Conservation (phyloP, 1,140 invertebrate genomes). For the Arctopsyche grandis region DNA sequence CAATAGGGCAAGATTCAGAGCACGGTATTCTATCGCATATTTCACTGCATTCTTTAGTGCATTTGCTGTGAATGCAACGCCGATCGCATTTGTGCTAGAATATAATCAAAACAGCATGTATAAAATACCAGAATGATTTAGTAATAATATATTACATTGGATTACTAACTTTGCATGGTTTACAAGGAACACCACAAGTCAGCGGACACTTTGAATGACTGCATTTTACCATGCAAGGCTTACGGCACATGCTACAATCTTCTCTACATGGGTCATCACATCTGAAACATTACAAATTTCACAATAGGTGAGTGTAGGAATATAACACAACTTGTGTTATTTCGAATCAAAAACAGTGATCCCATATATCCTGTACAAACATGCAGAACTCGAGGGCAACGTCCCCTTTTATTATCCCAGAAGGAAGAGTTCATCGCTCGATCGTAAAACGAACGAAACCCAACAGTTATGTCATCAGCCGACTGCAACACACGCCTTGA, state of each 20-base stretch:
- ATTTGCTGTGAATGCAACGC: constrained; percentile 66
- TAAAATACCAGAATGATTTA: constrained; percentile 44
- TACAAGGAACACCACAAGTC: constrained; percentile 68
- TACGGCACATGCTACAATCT: constrained; percentile 60
- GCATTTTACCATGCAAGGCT: constrained; percentile 67
- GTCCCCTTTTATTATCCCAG: too few species aligned
- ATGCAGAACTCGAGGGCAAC: too few species aligned
- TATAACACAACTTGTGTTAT: too few species aligned
- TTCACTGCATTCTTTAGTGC: constrained; percentile 65
- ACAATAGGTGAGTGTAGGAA: too few species aligned
- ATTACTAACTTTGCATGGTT: constrained; percentile 60
- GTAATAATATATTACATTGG: not conserved
- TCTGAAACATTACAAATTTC: constrained; percentile 60
- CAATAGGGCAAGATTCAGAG: constrained; percentile 62
- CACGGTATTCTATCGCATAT: constrained; percentile 65
- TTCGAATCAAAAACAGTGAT: too few species aligned
- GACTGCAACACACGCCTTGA: too few species aligned
- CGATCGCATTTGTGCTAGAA: constrained; percentile 61
- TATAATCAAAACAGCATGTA: constrained; percentile 51
- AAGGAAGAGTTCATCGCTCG: too few species aligned
- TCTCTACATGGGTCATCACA: constrained; percentile 63
- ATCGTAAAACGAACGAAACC: too few species aligned
- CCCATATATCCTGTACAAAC: too few species aligned
- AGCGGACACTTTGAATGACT: constrained; percentile 64
- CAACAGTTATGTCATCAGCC: too few species aligned